Conservation (phyloP, 1,140 invertebrate species). For the Heliconius eleuchia region DNA sequence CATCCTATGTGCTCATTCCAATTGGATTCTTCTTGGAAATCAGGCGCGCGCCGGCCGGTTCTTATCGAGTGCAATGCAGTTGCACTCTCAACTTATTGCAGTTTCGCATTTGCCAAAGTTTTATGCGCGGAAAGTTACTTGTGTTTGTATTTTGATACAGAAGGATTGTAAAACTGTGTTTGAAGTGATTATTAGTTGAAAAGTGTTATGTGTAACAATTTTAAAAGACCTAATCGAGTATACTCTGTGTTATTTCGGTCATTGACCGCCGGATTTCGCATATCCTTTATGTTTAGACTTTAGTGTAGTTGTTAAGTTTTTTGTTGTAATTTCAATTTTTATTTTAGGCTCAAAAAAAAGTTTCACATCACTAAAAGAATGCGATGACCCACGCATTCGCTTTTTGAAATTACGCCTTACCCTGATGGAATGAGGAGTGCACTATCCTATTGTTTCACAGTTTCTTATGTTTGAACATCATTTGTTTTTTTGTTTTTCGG, state of each 20-base stretch:
- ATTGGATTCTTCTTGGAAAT: constrained; percentile 78
- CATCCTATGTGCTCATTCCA: constrained; percentile 64
- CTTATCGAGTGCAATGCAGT: constrained; percentile 81
- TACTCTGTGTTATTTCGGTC: constrained; percentile 81
- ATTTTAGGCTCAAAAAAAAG: constrained; percentile 71
- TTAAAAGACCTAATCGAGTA: constrained; percentile 72
- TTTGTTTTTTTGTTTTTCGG: constrained; percentile 82
- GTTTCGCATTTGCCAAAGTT: constrained; percentile 79
- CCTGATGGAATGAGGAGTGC: constrained; percentile 80
- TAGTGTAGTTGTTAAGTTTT: constrained; percentile 62
- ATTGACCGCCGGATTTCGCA: constrained; percentile 81
- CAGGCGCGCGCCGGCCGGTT: constrained; percentile 81
- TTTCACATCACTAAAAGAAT: constrained; percentile 77
- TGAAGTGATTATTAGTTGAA: constrained; percentile 70
- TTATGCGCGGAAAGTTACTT: constrained; percentile 79
- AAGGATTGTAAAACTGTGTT: constrained; percentile 70
- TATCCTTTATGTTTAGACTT: constrained; percentile 65
- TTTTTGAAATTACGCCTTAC: constrained; percentile 77
- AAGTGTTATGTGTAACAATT: constrained; percentile 73
- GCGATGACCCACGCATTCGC: constrained; percentile 74
- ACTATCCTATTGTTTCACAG: constrained; percentile 77
- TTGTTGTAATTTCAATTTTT: constrained; percentile 58
- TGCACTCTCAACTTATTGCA: constrained; percentile 81
- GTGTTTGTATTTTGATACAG: constrained; percentile 65
- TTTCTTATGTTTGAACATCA: constrained; percentile 81